A percentile compares a stretch with the other conserved stretches of the same genome.
These are phyloP conservation scores for Ursus arctos DNA, from an alignment of 2,113 vertebrate genomes.

Conservation along the genomic window DNA sequence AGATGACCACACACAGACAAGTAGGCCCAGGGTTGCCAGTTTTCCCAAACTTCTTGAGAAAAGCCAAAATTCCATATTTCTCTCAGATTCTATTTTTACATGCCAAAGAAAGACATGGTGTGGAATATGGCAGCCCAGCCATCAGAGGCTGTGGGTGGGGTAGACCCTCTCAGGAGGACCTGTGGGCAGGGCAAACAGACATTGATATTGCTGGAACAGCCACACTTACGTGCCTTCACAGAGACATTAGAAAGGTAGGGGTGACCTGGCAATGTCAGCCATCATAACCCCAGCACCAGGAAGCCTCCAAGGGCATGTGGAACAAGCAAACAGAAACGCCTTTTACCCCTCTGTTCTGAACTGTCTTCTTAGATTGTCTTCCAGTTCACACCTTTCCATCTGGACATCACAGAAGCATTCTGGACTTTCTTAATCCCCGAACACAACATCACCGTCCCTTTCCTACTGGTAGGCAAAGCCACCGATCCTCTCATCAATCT, in stretches of 20 bases:
- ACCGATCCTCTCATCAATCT: constrained; percentile 91
- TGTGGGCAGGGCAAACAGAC: not conserved
- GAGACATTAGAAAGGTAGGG: not conserved
- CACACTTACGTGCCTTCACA: not conserved
- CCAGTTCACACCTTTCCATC: constrained; percentile 89
- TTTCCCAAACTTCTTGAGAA: not conserved
- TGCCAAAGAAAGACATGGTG: not conserved
- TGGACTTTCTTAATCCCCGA: constrained; percentile 93
- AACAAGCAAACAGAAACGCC: not conserved
- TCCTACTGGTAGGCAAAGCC: constrained; percentile 92
- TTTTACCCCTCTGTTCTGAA: not conserved
- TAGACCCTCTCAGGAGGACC: not conserved
- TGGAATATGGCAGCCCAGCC: not conserved
- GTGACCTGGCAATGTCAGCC: not conserved
- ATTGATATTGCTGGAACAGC: not conserved
- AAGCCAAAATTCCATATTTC: not conserved
- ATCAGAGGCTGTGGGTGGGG: not conserved
- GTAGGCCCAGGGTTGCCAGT: not conserved
- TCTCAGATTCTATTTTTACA: not conserved
- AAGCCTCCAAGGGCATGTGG: not conserved
- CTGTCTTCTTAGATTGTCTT: constrained; percentile 89
- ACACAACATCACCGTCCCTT: constrained; percentile 89
- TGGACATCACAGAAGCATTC: constrained; percentile 91
- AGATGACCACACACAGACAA: not conserved
- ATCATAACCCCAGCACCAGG: not conserved